A percentile compares a stretch with the other conserved stretches of the same genome.
Conservation (phyloP, 1,140 invertebrate species). For the Pectinophora gossypiella region DNA sequence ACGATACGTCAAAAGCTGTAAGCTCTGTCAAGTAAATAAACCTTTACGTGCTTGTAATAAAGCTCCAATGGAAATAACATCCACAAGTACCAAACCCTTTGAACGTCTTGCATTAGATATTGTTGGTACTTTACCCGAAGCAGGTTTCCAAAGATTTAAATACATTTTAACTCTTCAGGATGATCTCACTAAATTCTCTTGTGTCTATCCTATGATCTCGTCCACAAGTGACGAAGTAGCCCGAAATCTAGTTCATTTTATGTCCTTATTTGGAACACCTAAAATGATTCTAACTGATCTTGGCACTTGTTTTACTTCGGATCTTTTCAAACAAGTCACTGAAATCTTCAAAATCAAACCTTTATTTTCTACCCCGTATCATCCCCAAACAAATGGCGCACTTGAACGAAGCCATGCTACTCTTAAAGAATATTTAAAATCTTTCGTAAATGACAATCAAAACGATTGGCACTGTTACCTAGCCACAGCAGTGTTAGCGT, state of each 20-base stretch:
- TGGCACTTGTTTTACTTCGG: conserved; percentile 33
- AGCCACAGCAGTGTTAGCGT: conserved; percentile 24
- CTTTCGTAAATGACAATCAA: conserved; percentile 30
- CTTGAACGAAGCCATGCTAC: conserved; percentile 13
- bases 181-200: conserved; percentile 13
- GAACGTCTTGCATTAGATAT: conserved; percentile 22
- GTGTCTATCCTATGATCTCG: conserved; percentile 3
- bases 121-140: conserved; percentile 6
- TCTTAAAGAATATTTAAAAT: conserved; percentile 36
- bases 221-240: background rate
- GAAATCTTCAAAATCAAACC: conserved; percentile 33
- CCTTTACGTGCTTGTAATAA: conserved; percentile 14
- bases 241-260: background rate
- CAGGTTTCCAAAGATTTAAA: background rate
- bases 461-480: conserved; percentile 31
- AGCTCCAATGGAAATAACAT: conserved; percentile 31
- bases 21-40: conserved; percentile 41
- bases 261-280: conserved; percentile 13
- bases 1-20: conserved; percentile 34
- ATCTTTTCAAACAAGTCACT: conserved; percentile 28
- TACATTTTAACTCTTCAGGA: conserved; percentile 10
- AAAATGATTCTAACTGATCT: conserved; percentile 33
- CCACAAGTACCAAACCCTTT: conserved; percentile 20
- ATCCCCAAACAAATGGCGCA: conserved; percentile 20
- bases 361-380: conserved; percentile 29